phyloP scores from a whole-genome alignment of 2,113 vertebrate species.

The Rostratula benghalensis region DNA sequence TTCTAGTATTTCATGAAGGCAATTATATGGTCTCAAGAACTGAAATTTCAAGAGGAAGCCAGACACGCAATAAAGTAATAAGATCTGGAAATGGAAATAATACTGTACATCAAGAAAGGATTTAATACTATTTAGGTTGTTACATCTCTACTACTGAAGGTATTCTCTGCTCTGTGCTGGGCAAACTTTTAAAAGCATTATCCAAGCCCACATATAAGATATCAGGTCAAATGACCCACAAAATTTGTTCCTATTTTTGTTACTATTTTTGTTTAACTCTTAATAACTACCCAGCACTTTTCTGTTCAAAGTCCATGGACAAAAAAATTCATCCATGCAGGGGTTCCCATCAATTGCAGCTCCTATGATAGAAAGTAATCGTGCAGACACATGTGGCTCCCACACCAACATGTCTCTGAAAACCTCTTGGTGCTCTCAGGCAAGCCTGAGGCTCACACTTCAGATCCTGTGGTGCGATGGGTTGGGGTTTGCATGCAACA shows the following conservation, averaged over 20 bases:
- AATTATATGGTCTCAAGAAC: neutral
- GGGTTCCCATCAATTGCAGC: neutral
- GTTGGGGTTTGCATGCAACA: neutral
- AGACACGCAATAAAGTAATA: neutral
- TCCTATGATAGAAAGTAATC: neutral
- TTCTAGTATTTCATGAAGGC: neutral
- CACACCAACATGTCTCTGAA: neutral
- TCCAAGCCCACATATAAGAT: neutral
- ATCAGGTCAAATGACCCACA: neutral
- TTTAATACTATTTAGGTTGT: neutral
- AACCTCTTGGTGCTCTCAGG: neutral
- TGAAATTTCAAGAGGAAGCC: neutral
- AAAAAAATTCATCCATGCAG: neutral
- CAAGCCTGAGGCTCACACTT: neutral
- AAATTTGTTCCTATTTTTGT: neutral
- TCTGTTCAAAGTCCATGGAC: neutral
- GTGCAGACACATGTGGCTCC: accelerated
- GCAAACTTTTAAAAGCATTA: neutral
- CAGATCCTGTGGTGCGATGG: accelerated
- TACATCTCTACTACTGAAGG: neutral
- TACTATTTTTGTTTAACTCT: neutral
- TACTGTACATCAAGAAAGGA: neutral
- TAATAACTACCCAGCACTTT: neutral
- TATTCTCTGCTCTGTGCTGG: neutral
- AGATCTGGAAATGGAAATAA: neutral